These are phyloP conservation scores for Pseudomugil gertrudae DNA, from an alignment of 2,797 vertebrate species.

Conservation along the genomic window DNA sequence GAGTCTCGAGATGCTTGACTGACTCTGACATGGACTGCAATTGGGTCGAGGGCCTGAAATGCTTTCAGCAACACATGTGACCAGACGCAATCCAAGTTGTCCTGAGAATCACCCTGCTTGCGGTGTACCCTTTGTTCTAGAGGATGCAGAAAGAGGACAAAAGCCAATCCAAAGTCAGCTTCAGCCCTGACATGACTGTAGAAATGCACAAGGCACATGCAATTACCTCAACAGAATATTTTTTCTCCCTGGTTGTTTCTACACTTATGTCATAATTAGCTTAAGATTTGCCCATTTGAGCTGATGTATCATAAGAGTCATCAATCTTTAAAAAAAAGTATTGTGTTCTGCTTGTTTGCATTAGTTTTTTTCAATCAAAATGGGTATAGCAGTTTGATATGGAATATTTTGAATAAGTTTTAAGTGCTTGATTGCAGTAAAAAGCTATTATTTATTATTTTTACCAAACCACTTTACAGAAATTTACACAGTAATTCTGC, in stretches of 20 bases:
- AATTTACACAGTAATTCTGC: no score
- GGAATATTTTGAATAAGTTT: neutral
- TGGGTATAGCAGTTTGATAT: no score
- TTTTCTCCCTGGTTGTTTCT: neutral
- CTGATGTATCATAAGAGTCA: no score
- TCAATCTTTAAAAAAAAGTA: neutral
- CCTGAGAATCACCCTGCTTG: constrained; percentile 21
- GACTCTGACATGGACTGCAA: constrained; percentile 7
- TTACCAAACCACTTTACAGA: no score
- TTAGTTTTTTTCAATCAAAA: neutral
- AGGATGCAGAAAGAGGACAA: constrained; percentile 2
- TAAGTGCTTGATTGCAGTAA: neutral
- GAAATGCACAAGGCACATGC: neutral
- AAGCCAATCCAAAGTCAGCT: neutral
- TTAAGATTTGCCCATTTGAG: neutral
- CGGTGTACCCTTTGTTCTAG: constrained; percentile 4
- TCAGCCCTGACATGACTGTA: neutral
- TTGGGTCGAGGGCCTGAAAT: neutral
- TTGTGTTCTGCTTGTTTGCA: neutral
- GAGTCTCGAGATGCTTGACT: constrained; percentile 12
- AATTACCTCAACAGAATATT: neutral
- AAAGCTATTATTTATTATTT: neutral
- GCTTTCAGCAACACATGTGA: constrained; percentile 10
- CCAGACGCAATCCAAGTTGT: neutral
- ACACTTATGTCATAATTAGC: neutral